phyloP scores from a whole-genome alignment of 1,140 invertebrate species.

The Homalodisca vitripennis region DNA sequence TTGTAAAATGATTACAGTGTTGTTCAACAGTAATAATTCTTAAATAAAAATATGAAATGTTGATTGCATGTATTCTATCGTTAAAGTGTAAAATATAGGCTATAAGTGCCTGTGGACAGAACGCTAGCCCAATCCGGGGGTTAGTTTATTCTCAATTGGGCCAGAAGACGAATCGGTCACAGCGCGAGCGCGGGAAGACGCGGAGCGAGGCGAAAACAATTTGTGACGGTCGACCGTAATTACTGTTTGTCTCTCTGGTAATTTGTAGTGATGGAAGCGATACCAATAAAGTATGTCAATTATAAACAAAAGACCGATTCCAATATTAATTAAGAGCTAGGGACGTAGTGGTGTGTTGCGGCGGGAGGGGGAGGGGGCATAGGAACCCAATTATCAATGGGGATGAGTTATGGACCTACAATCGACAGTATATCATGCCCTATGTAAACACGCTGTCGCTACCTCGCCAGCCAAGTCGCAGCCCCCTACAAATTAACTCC shows the following conservation, averaged over 20 bases:
- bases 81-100: no score
- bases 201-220: no score
- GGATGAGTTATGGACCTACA: constrained; percentile 1
- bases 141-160: constrained; percentile 17
- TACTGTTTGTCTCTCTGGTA: background rate
- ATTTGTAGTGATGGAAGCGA: constrained; percentile 5
- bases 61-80: no score
- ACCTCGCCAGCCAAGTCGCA: background rate
- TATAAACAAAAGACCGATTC: constrained; percentile 24
- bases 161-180: constrained; percentile 7
- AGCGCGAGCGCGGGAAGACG: no score
- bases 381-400: constrained; percentile 5
- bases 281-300: constrained; percentile 17
- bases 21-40: no score
- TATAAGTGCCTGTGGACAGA: no score
- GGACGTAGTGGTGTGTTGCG: no score
- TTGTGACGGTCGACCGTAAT: no score
- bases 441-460: constrained; percentile 16
- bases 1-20: no score
- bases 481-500: constrained; percentile 4
- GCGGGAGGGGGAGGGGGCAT: no score
- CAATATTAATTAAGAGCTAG: constrained; percentile 25
- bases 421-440: constrained; percentile 13
- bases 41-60: no score
- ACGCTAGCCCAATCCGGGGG: no score